Evolutionary conservation across 2,888 invertebrate species (phyloP), one percentile per base, ranked within the genome.

Genomic region (Rotaria magnacalcarata): DNA sequence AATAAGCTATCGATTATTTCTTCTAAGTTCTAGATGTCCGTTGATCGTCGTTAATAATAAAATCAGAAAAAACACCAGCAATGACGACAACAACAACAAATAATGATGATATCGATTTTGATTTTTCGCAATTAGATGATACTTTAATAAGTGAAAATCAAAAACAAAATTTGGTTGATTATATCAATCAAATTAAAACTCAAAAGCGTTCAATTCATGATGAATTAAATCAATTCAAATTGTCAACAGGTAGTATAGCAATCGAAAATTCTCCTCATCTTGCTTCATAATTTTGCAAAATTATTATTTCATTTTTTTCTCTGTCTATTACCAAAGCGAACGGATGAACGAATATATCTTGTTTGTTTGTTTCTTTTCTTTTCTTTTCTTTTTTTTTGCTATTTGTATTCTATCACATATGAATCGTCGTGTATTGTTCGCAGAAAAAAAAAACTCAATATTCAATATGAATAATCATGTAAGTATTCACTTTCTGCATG

Each of bases 171-270:
- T 67, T 67, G 16, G 3, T 67, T 34, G 67, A 67, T 67, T 67
- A 67, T 27, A 67, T 67, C 0, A 67, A 67, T 67, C 67, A 67
- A 34, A 16, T 67, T 14, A 67, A 67, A 67, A 67, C 2, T 67
- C 67, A 67, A 67, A 67, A 67, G 34, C 67, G 67, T 67, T 67
- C 67, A 14, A 67, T 67, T 34, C 27, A 67, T 67, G 67, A 67
- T 34, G 67, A 67, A 34, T 67, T 67, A 27, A 34, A 67, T 67
- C 67, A 67, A 67, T 67, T 67, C 16, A 67, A 67, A 67, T 67
- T 34, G 16, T 67, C 67, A 67, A 67, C 67, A 67, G 67, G 67
- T 67, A 67, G 60, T 60, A 60, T 58, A 58, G 0, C 21, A 58
- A n/a, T n/a, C 34, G 34, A 34, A 34, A 34, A 34, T 34, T 34